These are phyloP conservation scores for Microcebus ravelobensis DNA, from an alignment of 2,113 vertebrate genomes.

Conservation along the genomic window DNA sequence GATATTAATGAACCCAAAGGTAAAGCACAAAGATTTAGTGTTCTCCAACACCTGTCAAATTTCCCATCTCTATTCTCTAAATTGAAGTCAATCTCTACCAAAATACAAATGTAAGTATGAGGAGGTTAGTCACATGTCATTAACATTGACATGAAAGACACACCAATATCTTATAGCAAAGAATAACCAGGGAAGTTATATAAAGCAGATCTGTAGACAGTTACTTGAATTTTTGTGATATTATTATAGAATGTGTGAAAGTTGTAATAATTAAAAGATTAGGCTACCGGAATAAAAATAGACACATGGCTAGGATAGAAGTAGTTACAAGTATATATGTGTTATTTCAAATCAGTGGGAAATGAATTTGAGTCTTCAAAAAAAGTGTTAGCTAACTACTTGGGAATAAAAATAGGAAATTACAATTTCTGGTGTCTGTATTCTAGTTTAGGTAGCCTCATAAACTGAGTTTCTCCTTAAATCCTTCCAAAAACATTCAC, in stretches of 20 bases:
- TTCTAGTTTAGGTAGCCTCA: neutral
- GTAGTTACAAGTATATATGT: conserved; percentile 4
- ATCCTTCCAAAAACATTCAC: neutral
- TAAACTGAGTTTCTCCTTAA: neutral
- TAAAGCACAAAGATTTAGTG: neutral
- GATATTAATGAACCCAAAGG: neutral
- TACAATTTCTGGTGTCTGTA: neutral
- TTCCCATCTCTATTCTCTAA: neutral
- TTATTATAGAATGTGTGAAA: conserved; percentile 1
- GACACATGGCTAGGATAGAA: conserved; percentile 11
- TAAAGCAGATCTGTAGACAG: neutral
- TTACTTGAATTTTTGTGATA: neutral
- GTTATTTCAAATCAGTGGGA: conserved; percentile 24
- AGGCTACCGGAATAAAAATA: conserved; percentile 44
- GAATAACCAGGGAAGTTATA: neutral
- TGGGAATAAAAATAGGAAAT: conserved; percentile 37
- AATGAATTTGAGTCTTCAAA: conserved; percentile 29
- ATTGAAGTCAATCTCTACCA: neutral
- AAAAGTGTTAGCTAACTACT: neutral
- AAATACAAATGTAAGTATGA: neutral
- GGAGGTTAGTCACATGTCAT: neutral
- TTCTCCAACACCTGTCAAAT: neutral
- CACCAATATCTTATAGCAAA: neutral
- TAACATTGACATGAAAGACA: neutral
- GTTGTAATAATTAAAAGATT: conserved; percentile 35